A percentile compares a stretch with the other conserved stretches of the same genome.
phyloP scores from a whole-genome alignment of 1,140 invertebrate species.

The Eupristina koningsbergeri region DNA sequence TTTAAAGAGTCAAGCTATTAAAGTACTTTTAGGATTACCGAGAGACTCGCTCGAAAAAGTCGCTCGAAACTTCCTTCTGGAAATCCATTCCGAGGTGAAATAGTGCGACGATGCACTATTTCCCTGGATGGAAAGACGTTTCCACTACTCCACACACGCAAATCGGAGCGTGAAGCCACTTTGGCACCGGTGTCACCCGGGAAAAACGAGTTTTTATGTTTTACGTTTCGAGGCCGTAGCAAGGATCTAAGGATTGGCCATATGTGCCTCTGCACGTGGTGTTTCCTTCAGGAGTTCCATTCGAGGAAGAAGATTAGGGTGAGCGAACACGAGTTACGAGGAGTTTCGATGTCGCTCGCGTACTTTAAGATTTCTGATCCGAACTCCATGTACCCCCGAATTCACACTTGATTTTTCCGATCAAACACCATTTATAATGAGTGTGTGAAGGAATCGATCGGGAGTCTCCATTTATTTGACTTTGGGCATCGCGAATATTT shows the following conservation, averaged over 20 bases:
- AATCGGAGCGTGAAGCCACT: neutral
- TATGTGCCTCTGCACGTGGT: neutral
- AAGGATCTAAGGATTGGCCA: neutral
- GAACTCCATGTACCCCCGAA: no score
- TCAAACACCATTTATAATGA: no score
- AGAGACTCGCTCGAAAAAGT: neutral
- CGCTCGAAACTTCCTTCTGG: neutral
- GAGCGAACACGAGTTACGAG: no score
- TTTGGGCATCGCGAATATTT: no score
- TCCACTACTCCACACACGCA: neutral
- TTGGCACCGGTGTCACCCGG: no score
- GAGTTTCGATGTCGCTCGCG: no score
- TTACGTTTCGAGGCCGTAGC: neutral
- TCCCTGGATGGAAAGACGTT: neutral
- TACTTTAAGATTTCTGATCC: no score
- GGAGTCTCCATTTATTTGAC: no score
- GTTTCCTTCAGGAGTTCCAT: neutral
- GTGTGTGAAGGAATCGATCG: no score
- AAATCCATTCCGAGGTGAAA: neutral
- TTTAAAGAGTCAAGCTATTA: neutral
- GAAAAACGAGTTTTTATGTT: neutral
- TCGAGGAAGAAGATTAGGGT: no score
- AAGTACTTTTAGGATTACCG: neutral
- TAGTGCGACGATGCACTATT: neutral
- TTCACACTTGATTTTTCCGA: no score